phyloP scores from a whole-genome alignment of 2,113 vertebrate genomes.

The Rhinolophus ferrumequinum region DNA sequence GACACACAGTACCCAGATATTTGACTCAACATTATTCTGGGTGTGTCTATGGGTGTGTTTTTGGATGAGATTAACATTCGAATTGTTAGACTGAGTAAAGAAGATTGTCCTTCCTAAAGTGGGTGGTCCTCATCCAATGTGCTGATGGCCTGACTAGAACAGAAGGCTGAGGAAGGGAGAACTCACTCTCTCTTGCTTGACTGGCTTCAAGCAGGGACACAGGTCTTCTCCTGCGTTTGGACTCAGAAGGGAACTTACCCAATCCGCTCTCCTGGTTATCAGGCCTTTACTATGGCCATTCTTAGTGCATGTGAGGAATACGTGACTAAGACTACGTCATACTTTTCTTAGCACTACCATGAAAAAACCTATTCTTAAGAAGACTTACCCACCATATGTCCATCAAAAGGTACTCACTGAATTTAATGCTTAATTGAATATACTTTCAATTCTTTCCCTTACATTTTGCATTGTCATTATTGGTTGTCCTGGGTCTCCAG shows the following conservation, averaged over 20 bases:
- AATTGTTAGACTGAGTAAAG: neutral
- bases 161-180: neutral
- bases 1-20: neutral
- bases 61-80: neutral
- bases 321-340: neutral
- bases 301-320: neutral
- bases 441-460: neutral
- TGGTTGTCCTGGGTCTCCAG: neutral
- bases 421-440: neutral
- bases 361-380: neutral
- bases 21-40: neutral
- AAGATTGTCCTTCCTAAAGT: neutral
- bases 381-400: neutral
- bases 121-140: neutral
- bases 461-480: neutral
- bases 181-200: neutral
- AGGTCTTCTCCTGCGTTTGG: neutral
- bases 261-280: neutral
- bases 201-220: neutral
- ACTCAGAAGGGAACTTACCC: neutral
- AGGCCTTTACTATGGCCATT: neutral
- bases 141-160: neutral
- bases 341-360: neutral
- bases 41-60: neutral
- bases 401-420: neutral